phyloP scores from a whole-genome alignment of 2,888 invertebrate species.

The Helleia helle region DNA sequence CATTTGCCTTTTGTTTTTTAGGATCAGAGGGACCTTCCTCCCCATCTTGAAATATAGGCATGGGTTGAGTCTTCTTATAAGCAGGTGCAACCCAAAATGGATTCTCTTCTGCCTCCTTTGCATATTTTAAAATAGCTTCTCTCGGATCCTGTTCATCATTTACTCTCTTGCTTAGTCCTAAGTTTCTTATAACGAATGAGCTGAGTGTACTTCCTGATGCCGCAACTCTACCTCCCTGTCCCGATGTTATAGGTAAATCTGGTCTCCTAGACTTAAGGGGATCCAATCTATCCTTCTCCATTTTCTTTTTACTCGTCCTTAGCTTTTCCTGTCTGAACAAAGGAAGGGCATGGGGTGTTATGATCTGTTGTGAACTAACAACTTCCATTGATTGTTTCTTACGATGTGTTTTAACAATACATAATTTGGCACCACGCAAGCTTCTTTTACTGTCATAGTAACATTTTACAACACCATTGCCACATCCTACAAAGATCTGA shows the following conservation, averaged over 20 bases:
- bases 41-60: slow-evolving; percentile 80
- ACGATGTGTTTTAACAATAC: slow-evolving; percentile 85
- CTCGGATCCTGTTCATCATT: slow-evolving; percentile 95
- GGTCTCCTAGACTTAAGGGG: slow-evolving; percentile 88
- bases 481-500: slow-evolving; percentile 94
- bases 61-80: slow-evolving; percentile 91
- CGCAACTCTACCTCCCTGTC: slow-evolving; percentile 94
- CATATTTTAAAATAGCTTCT: slow-evolving; percentile 94
- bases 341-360: slow-evolving; percentile 96
- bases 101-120: slow-evolving; percentile 95
- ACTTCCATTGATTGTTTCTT: slow-evolving; percentile 89
- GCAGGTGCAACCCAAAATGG: slow-evolving; percentile 98
- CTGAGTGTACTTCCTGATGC: slow-evolving; percentile 96
- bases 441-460: slow-evolving; percentile 93
- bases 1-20: slow-evolving; percentile 64
- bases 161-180: slow-evolving; percentile 93
- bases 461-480: slow-evolving; percentile 91
- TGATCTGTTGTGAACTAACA: slow-evolving; percentile 92
- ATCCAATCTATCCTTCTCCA: slow-evolving; percentile 92
- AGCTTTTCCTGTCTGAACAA: slow-evolving; percentile 94
- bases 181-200: slow-evolving; percentile 95
- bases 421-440: slow-evolving; percentile 91
- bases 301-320: slow-evolving; percentile 89
- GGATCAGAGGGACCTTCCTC: slow-evolving; percentile 66
- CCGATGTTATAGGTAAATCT: slow-evolving; percentile 90